Evolutionary conservation across 2,113 vertebrate species (phyloP), one percentile per base, ranked within the genome.

Genomic region (Prionailurus bengalensis): DNA sequence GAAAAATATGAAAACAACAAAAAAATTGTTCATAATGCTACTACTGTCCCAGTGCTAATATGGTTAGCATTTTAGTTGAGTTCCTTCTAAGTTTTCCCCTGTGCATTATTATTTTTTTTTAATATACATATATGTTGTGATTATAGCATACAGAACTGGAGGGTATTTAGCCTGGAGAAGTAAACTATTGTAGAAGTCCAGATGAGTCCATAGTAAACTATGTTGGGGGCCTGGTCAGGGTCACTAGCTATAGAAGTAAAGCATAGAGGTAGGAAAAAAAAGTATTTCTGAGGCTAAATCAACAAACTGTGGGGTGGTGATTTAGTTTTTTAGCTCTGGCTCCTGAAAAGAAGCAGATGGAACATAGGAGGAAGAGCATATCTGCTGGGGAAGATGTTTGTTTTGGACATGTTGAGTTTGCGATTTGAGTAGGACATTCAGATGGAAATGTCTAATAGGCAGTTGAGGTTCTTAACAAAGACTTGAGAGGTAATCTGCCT

Each of bases 41-140:
- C 53, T 88, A 13, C 65, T 88, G 45, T 8, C 19, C 5, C 13
- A 71, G 29, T 93, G 63, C 66, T 93, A 82, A 39, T 39, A 39
- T 39, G 39, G 39, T 82, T 70, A 93, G 36, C 80, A 61, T 66
- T 89, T 89, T 92, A 89, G 45, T 91, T 74, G 68, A 55, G 58
- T 84, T 74, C 13, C 31, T 88, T 91, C 12, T 91, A 23, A 36
- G 61, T 89, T 89, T 71, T 15, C 13, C 27, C 5, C 17, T 55
- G 16, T 58, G 48, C 45, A 66, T 97, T 92, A 39, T 19, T 89
- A 89, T 95, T 82, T 63, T 91, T 89, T 89, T 89, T 65, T 17
- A 71, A 51, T 29, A 14, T 53, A 66, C 76, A 96, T 15, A 53
- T 55, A 68, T 53, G 8, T 91, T 93, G 25, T 53, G 39, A 61